These are phyloP conservation scores for Temnothorax unifasciatus DNA, from an alignment of 2,888 invertebrate genomes.

Conservation along the genomic window DNA sequence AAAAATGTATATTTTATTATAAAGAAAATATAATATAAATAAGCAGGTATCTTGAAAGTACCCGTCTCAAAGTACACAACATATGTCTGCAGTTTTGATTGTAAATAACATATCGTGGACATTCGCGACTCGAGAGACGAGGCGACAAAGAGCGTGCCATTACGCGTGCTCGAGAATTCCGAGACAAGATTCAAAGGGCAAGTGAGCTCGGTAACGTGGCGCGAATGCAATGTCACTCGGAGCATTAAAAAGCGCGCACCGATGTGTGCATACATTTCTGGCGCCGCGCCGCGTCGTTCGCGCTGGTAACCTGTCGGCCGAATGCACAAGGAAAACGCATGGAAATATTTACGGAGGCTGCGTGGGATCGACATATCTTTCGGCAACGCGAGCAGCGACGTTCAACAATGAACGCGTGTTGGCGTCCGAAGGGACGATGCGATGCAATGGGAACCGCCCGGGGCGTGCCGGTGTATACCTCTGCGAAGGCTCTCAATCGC, in stretches of 20 bases:
- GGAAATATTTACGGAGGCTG: slow-evolving; percentile 63
- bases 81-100: neutral
- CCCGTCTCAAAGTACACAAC: neutral
- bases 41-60: neutral
- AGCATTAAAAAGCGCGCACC: slow-evolving; percentile 7
- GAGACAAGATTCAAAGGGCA: slow-evolving; percentile 22
- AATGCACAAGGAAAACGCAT: slow-evolving; percentile 30
- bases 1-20: neutral
- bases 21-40: neutral
- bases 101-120: slow-evolving; percentile 1
- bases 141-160: slow-evolving; percentile 29
- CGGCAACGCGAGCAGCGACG: slow-evolving; percentile 56
- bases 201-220: neutral
- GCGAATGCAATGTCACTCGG: slow-evolving; percentile 30
- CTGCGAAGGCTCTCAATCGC: slow-evolving; percentile 77
- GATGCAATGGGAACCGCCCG: slow-evolving; percentile 80
- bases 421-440: slow-evolving; percentile 72
- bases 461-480: slow-evolving; percentile 79
- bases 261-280: slow-evolving; percentile 16
- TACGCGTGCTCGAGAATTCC: slow-evolving; percentile 21
- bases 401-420: slow-evolving; percentile 70
- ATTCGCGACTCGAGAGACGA: neutral
- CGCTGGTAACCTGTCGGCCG: slow-evolving; percentile 39
- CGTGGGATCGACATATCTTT: slow-evolving; percentile 49
- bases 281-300: neutral